Base-by-base conservation (phyloP, 2,113 vertebrate species). In the Rutilus rutilus region DNA sequence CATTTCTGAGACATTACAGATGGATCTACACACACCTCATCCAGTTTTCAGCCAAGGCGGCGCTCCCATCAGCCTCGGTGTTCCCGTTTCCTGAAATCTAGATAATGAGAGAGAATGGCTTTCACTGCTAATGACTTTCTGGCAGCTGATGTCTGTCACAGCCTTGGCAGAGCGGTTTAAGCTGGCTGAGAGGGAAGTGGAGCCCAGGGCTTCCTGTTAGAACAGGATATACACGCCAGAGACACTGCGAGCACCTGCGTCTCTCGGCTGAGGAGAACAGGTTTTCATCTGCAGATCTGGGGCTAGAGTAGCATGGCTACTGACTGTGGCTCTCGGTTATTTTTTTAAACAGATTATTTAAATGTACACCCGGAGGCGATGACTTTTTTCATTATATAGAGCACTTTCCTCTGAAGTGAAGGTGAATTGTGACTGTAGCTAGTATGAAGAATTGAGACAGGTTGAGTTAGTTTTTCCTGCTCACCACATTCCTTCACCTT, bases 131-230 rank as follows among this genome's bases (percentile, higher is more conserved):
- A 83, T 83, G 81, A 83, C 23, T 83, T 33, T 83, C 67, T 83
- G 81, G 81, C 81, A 73, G 65, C 81, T 83, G 81, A 83, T 83
- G 81, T 73, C 81, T 83, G 81, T 83, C 81, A 69, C 65, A 83
- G 45, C 30, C 67, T 83, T 83, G 81, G 81, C 81, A 33, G 60
- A 69, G 62, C 9, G 15, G 36, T 64, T 80, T 62, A 45, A 82
- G 79, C 79, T 67, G 79, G 45, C 79, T 50, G 67, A 73, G 81
- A 83, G 81, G 33, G 81, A 83, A 73, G 67, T 82, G 45, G 45
- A 67, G 64, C 60, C 80, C 64, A 52, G 64, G 64, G 80, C 64
- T 73, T 73, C 45, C 45, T 73, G 65, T 73, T 73, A 73, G 67
- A 83, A 71, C 65, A 83, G 81, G 50, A 83, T 25, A 59, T 17